phyloP scores from a whole-genome alignment of 2,888 invertebrate species.

The Netelia fuscicornis region DNA sequence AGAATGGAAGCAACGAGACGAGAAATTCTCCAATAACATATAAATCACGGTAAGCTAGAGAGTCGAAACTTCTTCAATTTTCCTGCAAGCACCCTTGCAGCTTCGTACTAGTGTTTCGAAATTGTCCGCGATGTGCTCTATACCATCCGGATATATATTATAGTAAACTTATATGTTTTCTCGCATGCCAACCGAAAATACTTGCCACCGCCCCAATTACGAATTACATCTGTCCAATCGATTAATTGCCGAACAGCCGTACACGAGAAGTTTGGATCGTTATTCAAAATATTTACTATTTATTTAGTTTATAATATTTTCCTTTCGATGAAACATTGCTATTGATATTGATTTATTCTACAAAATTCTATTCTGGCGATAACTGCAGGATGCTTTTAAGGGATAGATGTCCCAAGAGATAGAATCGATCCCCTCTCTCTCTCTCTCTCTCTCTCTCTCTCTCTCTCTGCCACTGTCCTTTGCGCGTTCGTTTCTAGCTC shows the following conservation, averaged over 20 bases:
- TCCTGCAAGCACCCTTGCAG: slow-evolving; percentile 57
- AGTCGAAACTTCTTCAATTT: slow-evolving; percentile 66
- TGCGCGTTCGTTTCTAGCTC: not conserved
- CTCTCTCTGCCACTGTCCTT: not conserved
- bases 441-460: not conserved
- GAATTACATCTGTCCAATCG: not conserved
- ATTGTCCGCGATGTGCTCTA: slow-evolving; percentile 20
- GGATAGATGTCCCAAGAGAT: no score
- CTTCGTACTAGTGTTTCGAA: slow-evolving; percentile 25
- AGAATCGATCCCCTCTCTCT: not conserved
- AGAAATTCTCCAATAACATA: slow-evolving; percentile 67
- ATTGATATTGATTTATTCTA: no score
- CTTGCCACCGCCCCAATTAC: not conserved
- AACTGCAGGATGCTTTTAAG: no score
- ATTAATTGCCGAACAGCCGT: not conserved
- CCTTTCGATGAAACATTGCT: no score
- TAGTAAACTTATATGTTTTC: slow-evolving; percentile 2
- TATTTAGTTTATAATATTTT: no score
- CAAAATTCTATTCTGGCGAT: no score
- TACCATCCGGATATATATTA: slow-evolving; percentile 34
- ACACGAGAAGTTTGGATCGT: not conserved
- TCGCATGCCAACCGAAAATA: not conserved
- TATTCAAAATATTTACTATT: no score
- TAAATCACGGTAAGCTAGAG: slow-evolving; percentile 56
- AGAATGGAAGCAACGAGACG: slow-evolving; percentile 60